Conservation (phyloP, 2,888 invertebrate species). For the Hyposoter dolosus region DNA sequence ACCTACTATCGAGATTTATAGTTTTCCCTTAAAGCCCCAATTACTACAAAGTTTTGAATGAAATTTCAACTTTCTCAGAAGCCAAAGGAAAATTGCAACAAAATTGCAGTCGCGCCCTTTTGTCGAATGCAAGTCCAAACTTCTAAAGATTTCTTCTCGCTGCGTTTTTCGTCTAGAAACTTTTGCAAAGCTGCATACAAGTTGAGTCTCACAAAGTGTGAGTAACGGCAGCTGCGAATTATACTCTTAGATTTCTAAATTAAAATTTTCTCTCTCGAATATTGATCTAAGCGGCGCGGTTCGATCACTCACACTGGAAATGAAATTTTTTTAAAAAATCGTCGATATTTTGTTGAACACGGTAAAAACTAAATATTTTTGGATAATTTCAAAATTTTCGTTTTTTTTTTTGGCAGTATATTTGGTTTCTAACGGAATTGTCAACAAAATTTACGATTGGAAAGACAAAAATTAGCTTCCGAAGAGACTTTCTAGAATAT, state of each 20-base stretch:
- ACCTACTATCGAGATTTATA: slow-evolving; percentile 37
- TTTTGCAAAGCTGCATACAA: background rate
- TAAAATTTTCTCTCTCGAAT: no score
- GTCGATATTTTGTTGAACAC: no score
- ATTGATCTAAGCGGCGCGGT: no score
- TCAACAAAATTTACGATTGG: no score
- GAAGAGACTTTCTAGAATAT: no score
- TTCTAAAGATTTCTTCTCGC: background rate
- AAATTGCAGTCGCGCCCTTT: background rate
- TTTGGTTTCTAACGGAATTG: no score
- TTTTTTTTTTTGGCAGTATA: no score
- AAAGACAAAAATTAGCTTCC: no score
- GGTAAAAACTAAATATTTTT: no score
- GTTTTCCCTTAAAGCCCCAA: background rate
- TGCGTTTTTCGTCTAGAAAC: background rate
- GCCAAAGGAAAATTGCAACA: slow-evolving; percentile 6
- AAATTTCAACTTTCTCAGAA: slow-evolving; percentile 17
- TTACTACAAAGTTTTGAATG: slow-evolving; percentile 25
- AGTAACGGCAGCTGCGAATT: background rate
- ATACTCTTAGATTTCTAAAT: background rate
- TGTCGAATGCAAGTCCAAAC: background rate
- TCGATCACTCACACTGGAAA: no score
- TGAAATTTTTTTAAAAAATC: no score
- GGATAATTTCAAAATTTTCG: no score
- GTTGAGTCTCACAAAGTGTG: background rate